Percentiles rank a stretch among this genome's conserved stretches.
Conservation (phyloP, 2,888 invertebrate genomes). For the Barypeithes pellucidus region DNA sequence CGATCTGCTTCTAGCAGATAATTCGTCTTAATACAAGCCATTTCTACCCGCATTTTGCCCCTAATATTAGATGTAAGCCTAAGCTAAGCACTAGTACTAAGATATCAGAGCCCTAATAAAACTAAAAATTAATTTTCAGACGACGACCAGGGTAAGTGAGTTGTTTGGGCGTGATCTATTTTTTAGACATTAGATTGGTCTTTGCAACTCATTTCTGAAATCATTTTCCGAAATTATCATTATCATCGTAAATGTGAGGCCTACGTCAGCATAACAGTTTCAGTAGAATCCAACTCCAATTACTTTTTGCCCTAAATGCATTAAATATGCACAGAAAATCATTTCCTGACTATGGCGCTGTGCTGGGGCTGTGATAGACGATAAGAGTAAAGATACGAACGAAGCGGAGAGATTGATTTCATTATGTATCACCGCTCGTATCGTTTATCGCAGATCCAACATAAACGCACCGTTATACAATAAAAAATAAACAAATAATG, state of each 20-base stretch:
- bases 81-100: constrained; percentile 32
- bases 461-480: no score
- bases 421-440: no score
- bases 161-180: constrained; percentile 64
- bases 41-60: constrained; percentile 36
- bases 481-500: no score
- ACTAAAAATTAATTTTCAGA: constrained; percentile 67
- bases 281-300: no score
- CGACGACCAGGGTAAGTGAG: constrained; percentile 71
- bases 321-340: no score
- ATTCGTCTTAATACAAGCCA: constrained; percentile 16
- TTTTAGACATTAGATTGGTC: constrained; percentile 32
- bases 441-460: no score
- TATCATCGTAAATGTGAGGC: constrained; percentile 7
- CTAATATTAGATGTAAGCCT: constrained; percentile 24
- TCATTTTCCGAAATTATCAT: constrained; percentile 17
- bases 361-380: no score
- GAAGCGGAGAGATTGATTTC: no score
- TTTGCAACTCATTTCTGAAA: constrained; percentile 25
- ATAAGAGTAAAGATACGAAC: no score
- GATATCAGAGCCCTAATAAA: constrained; percentile 24
- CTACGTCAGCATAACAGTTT: neutral
- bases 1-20: no score
- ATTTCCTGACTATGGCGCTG: no score
- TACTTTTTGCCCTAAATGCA: no score